Base-by-base conservation (phyloP, 2,113 vertebrate genomes). In the Columba janthina region DNA sequence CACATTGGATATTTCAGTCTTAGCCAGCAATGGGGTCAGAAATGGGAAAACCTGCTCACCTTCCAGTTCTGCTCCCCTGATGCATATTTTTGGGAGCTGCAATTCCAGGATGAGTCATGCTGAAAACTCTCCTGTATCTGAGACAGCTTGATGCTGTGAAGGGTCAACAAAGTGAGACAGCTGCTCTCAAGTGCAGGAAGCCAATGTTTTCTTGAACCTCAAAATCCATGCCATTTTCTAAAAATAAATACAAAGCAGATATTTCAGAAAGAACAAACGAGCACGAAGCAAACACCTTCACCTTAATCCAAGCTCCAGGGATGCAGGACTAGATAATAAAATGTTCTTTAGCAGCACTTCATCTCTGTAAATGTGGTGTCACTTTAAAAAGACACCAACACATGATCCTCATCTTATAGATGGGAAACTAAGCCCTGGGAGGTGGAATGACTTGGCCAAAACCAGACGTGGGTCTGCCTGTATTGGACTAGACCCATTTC, bases 241-340 rank as follows among this genome's bases (percentile, higher is more conserved):
- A 82, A 94, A 94, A 75, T 81, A 85, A 85, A 85, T 16, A 66
- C n/a, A 85, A 89, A 88, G n/a, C 50, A 75, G 65, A 11, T 60
- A 65, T 11, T 91, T 87, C 53, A 69, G 66, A 66, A 85, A 73
- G 54, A 95, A 74, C 7, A 69, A 84, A 72, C 10, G 29, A 86
- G 60, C 53, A 66, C 15, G 20, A 88, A 38, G 34, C 34, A 80
- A 90, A 85, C 0, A 3, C n/a, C 56, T 76, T 79, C 70, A 75
- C n/a, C 34, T 87, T 87, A 71, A 36, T 83, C 58, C 34, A 71
- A 65, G 40, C 34, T 85, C 61, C 54, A 54, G 54, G 48, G 50
- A 44, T 57, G 18, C 26, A 73, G 31, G 46, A 82, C 36, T 82
- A 61, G n/a, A 46, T 90, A 69, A 57, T 28, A 75, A 85, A 81